Conservation (phyloP, 2,113 vertebrate species). For the Caretta caretta region DNA sequence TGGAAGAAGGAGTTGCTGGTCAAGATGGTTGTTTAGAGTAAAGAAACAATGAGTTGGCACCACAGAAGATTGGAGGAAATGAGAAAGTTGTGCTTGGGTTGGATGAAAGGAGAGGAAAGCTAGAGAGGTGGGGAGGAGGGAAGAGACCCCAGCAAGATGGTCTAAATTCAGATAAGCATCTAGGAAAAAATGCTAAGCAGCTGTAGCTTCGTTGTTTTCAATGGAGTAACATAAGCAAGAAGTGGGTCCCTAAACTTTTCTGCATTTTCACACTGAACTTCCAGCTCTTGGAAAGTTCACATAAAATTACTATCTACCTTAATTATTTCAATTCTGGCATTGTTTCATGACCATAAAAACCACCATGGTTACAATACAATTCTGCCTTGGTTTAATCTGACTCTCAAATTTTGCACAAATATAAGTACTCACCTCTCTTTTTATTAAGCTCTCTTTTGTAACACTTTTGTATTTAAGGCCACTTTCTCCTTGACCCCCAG, state of each 20-base stretch:
- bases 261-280: background rate
- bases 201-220: conserved; percentile 4
- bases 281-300: background rate
- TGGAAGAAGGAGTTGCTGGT: conserved; percentile 31
- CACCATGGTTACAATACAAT: background rate
- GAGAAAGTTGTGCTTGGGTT: background rate
- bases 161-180: conserved; percentile 7
- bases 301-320: background rate
- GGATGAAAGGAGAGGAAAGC: conserved; percentile 25
- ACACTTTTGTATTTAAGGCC: conserved; percentile 26
- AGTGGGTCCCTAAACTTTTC: conserved; percentile 15
- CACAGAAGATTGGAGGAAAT: conserved; percentile 23
- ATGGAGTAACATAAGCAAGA: background rate
- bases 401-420: background rate
- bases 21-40: conserved; percentile 22
- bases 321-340: background rate
- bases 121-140: conserved; percentile 5
- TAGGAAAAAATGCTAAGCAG: conserved; percentile 9
- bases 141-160: background rate
- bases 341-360: background rate
- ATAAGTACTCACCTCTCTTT: background rate
- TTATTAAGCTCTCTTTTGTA: background rate
- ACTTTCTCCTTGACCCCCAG: background rate
- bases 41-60: conserved; percentile 19
- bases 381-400: background rate